Evolutionary conservation across 2,888 invertebrate genomes (phyloP), one percentile per base, ranked within the genome.

Genomic region (Cryptocheilus praepositus): DNA sequence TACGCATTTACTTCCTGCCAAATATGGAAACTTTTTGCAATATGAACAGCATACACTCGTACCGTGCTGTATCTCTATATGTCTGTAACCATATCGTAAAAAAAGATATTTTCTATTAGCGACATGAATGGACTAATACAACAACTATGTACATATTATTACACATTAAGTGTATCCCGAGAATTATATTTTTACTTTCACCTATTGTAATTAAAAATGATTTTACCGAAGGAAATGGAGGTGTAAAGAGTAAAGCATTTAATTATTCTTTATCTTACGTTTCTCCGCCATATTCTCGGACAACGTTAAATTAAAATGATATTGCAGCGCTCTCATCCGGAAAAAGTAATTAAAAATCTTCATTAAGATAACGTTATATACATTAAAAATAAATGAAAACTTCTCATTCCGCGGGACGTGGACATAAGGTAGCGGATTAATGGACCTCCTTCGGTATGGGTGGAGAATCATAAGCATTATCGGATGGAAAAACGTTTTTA

Each of bases 301-400:
- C 51, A 11, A 19, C 19, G 15, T 21, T 16, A 16, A 52, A 53
- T 53, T 15, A 53, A 21, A 53, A n/a, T 13, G 22, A 53, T 53
- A 22, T 53, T 19, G 16, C 11, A 45, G 15, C 15, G 45, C 45
- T 59, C 4, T 51, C 18, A 49, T 61, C 46, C 55, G 15, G 28
- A 43, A 8, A 45, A 55, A 56, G 74, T 80, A 84, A 85, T 86
- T 84, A 85, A 83, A 83, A 83, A 81, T 80, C 79, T 79, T 79
- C 80, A 74, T 79, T 71, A 75, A 81, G 81, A 80, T 79, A 81
- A 81, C 81, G 68, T 72, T 64, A 80, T 77, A 81, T 81, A 82
- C 86, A 86, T 85, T 81, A 84, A 83, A 84, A 81, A 78, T 74
- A 73, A 76, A 74, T 70, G 66, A 61, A 21, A 52, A 25, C 51